Percentiles rank a stretch among this genome's conserved stretches.
phyloP scores from a whole-genome alignment of 2,888 invertebrate species.

The Oasisia sp. region DNA sequence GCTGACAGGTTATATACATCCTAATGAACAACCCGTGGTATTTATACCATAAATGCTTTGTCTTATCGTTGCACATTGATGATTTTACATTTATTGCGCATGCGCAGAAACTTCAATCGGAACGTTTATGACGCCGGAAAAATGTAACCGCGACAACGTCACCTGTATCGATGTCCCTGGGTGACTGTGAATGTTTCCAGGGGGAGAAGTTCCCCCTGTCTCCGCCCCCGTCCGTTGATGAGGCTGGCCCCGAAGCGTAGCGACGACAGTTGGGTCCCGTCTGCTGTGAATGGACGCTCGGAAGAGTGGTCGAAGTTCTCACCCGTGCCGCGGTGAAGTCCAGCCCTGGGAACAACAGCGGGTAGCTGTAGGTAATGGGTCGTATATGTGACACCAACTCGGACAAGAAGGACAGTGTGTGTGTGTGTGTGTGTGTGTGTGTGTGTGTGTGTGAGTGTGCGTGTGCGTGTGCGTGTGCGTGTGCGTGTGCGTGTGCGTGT shows the following conservation, averaged over 20 bases:
- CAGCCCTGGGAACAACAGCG: neutral
- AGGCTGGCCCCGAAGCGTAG: constrained; percentile 28
- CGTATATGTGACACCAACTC: neutral
- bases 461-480: too few species aligned
- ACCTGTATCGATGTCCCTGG: constrained; percentile 27
- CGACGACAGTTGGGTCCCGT: constrained; percentile 23
- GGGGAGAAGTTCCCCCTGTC: constrained; percentile 24
- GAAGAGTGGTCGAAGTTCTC: constrained; percentile 14
- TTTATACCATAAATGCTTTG: too few species aligned
- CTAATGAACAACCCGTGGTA: too few species aligned
- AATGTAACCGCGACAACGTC: neutral
- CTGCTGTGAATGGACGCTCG: constrained; percentile 20
- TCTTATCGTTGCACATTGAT: too few species aligned
- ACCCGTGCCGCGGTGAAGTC: constrained; percentile 24
- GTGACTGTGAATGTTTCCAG: constrained; percentile 26
- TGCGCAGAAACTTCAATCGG: too few species aligned
- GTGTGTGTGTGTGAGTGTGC: too few species aligned
- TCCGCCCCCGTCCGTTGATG: constrained; percentile 36
- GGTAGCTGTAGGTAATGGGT: neutral
- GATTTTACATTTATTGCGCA: too few species aligned
- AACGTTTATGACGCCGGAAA: too few species aligned
- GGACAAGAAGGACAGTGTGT: too few species aligned
- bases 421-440: too few species aligned
- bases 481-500: too few species aligned
- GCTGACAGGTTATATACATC: too few species aligned